Evolutionary conservation across 2,888 invertebrate species (phyloP), one percentile per base, ranked within the genome.

Genomic region (Psococerastis gibbosa): DNA sequence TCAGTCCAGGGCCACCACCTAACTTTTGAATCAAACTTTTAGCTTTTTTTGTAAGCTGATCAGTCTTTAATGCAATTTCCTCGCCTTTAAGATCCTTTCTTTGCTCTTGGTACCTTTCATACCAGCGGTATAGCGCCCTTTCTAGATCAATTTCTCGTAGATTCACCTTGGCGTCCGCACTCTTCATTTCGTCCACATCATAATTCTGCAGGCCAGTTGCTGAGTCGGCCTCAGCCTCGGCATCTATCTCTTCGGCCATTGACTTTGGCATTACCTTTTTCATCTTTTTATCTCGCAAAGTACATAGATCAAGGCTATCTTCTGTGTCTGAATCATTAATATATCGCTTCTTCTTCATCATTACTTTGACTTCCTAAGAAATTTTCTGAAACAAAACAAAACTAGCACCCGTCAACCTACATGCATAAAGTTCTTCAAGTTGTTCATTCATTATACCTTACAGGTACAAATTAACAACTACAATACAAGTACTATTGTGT

Each of bases 71-170:
- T 3, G 20, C 13, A 3, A 20, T 16, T 17, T 38, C 38, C 5
- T 5, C 38, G n/a, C 13, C 13, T 5, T 18, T 20, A 5, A 38
- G 17, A 6, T 38, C 38, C 38, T 38, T 38, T 20, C 38, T 38
- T 20, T 38, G 38, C 38, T 17, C 20, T 20, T 38, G 38, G 35
- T 43, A 46, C 31, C 52, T 49, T 35, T 50, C 51, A 47, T 51
- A 53, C 55, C 54, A 53, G 17, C 53, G 50, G 45, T 53, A 52
- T 17, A 57, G 48, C 22, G 52, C 49, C 41, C 50, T 48, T 41
- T 52, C 55, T 22, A 58, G 55, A 46, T 54, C 53, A 32, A 49
- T 46, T 45, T 54, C 54, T 20, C 49, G 43, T 38, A 50, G 13
- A 20, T 38, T 38, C 5, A 20, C 20, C 22, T 38, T 38, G 16